Base-by-base conservation (phyloP, 1,140 invertebrate species). In the Zaprionus lachaisei region DNA sequence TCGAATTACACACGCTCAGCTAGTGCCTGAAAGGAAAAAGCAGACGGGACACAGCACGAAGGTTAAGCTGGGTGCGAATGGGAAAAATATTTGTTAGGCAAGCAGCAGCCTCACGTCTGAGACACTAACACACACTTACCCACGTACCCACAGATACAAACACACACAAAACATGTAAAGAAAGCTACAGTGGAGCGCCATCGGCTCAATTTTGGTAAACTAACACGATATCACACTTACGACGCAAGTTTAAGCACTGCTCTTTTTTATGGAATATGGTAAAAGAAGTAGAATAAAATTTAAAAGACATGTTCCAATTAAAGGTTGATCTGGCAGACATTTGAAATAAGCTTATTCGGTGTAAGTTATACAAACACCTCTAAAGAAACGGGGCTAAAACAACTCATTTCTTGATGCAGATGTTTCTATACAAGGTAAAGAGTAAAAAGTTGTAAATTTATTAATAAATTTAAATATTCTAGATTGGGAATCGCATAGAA, bases 1-100 rank as follows among this genome's bases (percentile, higher is more conserved):
- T 90, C 85, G 85, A 90, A 91, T 90, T 90, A 82, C 80, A 79
- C 57, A 70, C 69, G 79, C 63, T 68, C 76, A 79, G 47, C 77
- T 55, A 61, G 68, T 76, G 69, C 34, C 63, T 51, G 17, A 62
- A 37, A 22, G 26, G 34, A 37, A 57, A 22, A 49, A 49, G 47
- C 17, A 47, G 44, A 17, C 17, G 9, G 44, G n/a, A 55, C 20
- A 44, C 41, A 20, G 62, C 26, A 6, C 1, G 41, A 0, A 47
- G 41, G 62, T 22, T 57, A 34, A 37, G 54, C 28, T 63, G 66
- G 58, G 61, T 77, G 69, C 49, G 72, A 77, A 77, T 72, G 69
- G 58, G 47, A 72, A 77, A 77, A 72, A 72, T 72, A 70, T 72
- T 38, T 72, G 54, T 47, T 66, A 75, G 72, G 72, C 79, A 77